These are phyloP conservation scores for Boloria euphrosyne DNA, from an alignment of 2,888 invertebrate genomes.

Conservation along the genomic window DNA sequence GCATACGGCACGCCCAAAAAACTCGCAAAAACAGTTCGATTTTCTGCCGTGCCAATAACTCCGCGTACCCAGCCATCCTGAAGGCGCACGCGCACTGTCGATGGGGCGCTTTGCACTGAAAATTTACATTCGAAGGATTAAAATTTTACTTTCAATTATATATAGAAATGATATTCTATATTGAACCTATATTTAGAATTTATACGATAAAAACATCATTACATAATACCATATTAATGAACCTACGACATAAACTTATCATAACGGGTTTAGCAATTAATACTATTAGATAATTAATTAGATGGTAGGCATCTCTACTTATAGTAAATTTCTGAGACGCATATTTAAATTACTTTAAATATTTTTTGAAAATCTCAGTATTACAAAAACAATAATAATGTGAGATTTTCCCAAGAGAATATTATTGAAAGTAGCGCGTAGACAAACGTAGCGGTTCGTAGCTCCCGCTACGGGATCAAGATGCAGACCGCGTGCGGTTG, in stretches of 20 bases:
- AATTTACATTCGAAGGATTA: neutral
- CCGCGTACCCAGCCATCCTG: slow-evolving; percentile 65
- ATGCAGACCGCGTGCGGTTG: slow-evolving; percentile 17
- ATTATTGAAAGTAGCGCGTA: slow-evolving; percentile 8
- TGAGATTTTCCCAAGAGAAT: neutral
- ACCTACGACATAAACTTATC: no score
- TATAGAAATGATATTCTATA: no score
- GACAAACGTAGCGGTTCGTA: slow-evolving; percentile 26
- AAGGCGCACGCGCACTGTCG: slow-evolving; percentile 49
- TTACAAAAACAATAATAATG: no score
- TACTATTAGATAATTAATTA: no score
- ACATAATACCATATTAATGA: no score
- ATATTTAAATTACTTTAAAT: no score
- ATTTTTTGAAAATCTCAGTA: no score
- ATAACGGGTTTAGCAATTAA: no score
- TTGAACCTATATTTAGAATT: no score
- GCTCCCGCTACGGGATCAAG: slow-evolving; percentile 23
- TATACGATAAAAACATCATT: no score
- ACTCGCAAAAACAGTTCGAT: slow-evolving; percentile 57
- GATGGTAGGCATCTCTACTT: no score
- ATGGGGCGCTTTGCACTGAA: slow-evolving; percentile 36
- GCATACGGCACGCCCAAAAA: slow-evolving; percentile 76
- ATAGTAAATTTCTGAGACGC: no score
- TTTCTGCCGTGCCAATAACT: slow-evolving; percentile 44
- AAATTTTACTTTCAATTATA: neutral